Conservation (phyloP, 2,797 vertebrate species). For the Pantherophis alleghaniensis region DNA sequence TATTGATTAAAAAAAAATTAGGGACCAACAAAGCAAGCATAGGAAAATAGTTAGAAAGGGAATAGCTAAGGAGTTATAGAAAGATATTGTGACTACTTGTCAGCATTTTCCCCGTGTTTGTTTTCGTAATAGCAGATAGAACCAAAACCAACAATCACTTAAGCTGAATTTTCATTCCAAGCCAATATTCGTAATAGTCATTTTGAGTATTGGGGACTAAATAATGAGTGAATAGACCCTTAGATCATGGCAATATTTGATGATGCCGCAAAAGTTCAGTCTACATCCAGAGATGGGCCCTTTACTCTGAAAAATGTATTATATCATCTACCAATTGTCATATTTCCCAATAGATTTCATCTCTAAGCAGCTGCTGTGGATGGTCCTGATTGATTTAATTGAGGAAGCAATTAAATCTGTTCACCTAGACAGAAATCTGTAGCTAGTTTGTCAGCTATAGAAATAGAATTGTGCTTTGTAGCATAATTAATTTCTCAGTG, state of each 20-base stretch:
- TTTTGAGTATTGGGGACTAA: neutral
- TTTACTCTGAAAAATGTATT: neutral
- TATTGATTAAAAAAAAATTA: neutral
- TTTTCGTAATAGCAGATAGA: neutral
- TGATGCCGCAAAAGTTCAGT: neutral
- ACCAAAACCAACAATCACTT: neutral
- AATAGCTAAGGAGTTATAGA: neutral
- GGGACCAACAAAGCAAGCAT: neutral
- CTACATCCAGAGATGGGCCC: neutral
- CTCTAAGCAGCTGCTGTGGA: neutral
- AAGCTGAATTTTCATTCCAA: neutral
- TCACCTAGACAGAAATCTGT: conserved; percentile 1
- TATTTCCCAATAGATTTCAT: neutral
- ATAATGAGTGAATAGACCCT: neutral
- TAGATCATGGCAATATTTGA: neutral
- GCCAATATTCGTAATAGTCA: neutral
- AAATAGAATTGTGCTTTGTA: neutral
- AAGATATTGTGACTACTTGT: neutral
- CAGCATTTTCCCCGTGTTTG: neutral
- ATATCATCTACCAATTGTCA: neutral
- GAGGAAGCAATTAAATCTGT: neutral
- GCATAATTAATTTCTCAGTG: conserved; percentile 10
- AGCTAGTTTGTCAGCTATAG: neutral
- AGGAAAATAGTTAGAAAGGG: neutral
- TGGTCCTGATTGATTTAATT: neutral